Base-by-base conservation (phyloP, 2,113 vertebrate species). In the Rousettus leschenaultii region DNA sequence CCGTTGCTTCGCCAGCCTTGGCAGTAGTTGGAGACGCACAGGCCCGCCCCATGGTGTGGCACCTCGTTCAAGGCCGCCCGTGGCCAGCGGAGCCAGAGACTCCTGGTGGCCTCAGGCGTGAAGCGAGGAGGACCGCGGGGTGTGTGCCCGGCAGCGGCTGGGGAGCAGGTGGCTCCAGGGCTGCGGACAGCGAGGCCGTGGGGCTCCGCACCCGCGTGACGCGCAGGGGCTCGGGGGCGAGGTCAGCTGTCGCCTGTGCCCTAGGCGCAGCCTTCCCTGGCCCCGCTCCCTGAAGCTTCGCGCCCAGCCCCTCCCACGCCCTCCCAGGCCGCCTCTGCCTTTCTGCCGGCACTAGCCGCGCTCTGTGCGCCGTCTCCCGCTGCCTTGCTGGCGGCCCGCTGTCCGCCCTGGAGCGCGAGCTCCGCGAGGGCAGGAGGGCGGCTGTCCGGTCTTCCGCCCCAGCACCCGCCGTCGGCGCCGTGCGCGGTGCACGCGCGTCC, bases 191-290 rank as follows among this genome's bases (percentile, higher is more conserved):
- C 0, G 18, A 13, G 43, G 73, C 35, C 2, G 0, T 11, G 12
- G 40, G n/a, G 19, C 53, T 61, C 33, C 30, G 35, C n/a, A 6
- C 70, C n/a, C 15, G 48, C 10, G n/a, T 7, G 7, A 7, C 38
- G 2, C 3, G 1, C 0, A 43, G 14, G 21, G 26, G 10, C n/a
- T 2, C 48, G 0, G 7, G 22, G 0, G 1, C 43, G 22, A 30
- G 53, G 73, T 10, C 61, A 8, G 10, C 16, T 30, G 3, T 48
- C 43, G 3, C 73, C 71, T 1, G 22, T 18, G 70, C 4, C 70
- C 40, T 24, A 2, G 4, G 0, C 22, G 1, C 0, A 5, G 48
- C 65, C 65, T 33, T 9, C 26, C 33, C 66, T 3, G 82, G 48
- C 28, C 16, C 2, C 7, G 4, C 24, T 18, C 68, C 40, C 11